Conservation (phyloP, 2,113 vertebrate genomes). For the Anthoscopus minutus region DNA sequence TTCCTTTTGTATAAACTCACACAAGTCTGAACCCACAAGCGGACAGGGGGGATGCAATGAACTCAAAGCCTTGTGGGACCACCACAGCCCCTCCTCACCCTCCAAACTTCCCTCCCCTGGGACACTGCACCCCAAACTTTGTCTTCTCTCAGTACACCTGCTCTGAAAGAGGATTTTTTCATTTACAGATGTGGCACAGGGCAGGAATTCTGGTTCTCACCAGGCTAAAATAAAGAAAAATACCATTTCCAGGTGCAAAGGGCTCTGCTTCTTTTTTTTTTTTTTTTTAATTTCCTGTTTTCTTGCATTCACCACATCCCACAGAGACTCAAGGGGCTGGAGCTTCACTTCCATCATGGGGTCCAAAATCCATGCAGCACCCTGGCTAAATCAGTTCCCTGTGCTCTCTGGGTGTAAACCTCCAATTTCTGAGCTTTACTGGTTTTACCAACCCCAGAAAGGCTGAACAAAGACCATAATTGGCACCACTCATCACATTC, state of each 20-base stretch:
- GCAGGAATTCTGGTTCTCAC: not conserved
- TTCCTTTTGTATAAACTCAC: not conserved
- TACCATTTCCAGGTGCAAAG: not conserved
- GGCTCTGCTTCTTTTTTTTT: not conserved
- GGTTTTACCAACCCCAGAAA: not conserved
- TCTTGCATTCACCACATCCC: not conserved
- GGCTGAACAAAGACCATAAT: not conserved
- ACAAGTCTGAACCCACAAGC: not conserved
- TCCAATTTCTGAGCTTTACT: not conserved
- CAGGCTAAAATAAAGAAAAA: not conserved
- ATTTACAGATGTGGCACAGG: not conserved
- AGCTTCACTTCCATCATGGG: not conserved
- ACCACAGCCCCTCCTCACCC: not conserved
- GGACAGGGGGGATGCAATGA: not conserved
- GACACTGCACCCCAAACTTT: not conserved
- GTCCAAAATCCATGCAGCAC: not conserved
- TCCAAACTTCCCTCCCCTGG: not conserved
- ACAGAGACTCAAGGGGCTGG: not conserved
- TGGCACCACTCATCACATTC: accelerated
- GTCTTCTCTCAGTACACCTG: not conserved
- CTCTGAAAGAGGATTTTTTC: not conserved
- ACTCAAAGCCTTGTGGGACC: not conserved
- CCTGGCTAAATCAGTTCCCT: not conserved
- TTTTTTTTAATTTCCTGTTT: not conserved
- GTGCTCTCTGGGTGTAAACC: not conserved